Conservation (phyloP, 1,140 invertebrate genomes). For the Saccostrea cuccullata region DNA sequence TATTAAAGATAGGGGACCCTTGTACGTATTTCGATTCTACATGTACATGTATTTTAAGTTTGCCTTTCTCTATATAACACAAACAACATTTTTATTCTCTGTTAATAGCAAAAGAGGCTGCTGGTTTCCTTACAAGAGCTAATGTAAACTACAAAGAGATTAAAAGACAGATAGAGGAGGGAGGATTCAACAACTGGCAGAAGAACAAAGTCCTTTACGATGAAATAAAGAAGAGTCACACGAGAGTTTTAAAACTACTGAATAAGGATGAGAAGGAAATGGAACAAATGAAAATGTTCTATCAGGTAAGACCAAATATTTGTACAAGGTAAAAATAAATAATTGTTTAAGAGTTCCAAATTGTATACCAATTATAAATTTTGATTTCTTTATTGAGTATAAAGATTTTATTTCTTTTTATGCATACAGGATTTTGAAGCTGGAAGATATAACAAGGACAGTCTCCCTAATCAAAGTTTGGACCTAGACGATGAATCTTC, state of each 20-base stretch:
- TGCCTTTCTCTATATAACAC: no score
- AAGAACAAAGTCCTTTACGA: not conserved
- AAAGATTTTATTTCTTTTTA: not conserved
- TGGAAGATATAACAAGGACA: not conserved
- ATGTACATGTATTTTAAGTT: no score
- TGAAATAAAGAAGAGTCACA: not conserved
- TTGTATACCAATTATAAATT: no score
- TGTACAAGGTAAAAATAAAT: no score
- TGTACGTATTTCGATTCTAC: no score
- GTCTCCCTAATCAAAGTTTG: not conserved
- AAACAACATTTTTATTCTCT: not conserved
- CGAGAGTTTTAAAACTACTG: not conserved
- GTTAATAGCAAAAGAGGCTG: not conserved
- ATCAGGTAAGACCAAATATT: not conserved
- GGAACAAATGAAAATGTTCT: not conserved
- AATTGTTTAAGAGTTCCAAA: no score
- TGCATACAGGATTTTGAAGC: constrained; percentile 6
- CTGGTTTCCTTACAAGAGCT: not conserved
- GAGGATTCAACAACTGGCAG: not conserved
- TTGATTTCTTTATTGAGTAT: no score
- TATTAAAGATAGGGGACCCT: not conserved
- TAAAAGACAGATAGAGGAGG: not conserved
- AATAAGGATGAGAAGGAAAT: not conserved
- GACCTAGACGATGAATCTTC: not conserved
- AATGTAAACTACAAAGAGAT: not conserved